Evolutionary conservation across 2,113 vertebrate genomes (phyloP).

Genomic region (Amazona guildingii): DNA sequence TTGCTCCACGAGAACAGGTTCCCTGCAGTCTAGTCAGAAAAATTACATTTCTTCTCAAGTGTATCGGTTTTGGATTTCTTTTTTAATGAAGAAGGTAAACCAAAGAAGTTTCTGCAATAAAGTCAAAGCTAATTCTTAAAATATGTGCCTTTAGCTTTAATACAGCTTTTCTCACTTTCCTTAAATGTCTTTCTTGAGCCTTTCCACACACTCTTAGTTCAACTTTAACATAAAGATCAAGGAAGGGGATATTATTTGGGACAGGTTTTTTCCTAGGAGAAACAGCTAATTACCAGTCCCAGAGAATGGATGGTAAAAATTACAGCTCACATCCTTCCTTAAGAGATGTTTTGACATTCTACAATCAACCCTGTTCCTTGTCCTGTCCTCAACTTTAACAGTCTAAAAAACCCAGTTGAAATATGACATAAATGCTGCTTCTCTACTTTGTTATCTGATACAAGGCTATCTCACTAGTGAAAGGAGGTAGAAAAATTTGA

Average conservation of each 20-base stretch:
- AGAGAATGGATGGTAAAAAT: neutral
- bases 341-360: neutral
- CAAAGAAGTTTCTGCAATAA: neutral
- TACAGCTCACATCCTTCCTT: neutral
- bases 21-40: neutral
- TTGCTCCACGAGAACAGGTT: conserved; percentile 1
- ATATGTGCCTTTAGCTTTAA: neutral
- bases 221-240: neutral
- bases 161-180: neutral
- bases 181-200: neutral
- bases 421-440: neutral
- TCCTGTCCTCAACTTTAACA: neutral
- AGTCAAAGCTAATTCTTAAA: neutral
- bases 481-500: neutral
- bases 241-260: neutral
- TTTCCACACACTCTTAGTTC: neutral
- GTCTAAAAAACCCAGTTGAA: neutral
- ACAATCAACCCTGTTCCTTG: neutral
- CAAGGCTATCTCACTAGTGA: neutral
- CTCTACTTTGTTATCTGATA: neutral
- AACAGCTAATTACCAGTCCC: neutral
- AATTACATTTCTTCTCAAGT: neutral
- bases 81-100: neutral
- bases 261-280: neutral
- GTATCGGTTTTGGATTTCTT: neutral